These are phyloP conservation scores for Rhinolophus ferrumequinum DNA, from an alignment of 2,113 vertebrate genomes.

Conservation along the genomic window DNA sequence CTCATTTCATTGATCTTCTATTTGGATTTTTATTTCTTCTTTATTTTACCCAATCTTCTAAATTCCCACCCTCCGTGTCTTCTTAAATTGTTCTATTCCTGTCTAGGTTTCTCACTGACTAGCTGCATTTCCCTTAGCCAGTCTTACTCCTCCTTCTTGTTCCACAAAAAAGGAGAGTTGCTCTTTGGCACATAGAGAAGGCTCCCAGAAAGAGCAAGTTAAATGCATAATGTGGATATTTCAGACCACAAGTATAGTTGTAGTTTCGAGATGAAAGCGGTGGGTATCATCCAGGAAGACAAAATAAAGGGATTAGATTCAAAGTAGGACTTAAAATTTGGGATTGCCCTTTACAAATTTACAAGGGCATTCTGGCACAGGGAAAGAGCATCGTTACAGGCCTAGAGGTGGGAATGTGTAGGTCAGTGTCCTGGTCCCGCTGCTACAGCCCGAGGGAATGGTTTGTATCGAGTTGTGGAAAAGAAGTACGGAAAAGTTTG, in stretches of 20 bases:
- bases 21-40: not conserved
- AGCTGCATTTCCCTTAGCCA: not conserved
- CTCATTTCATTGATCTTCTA: not conserved
- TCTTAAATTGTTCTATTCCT: not conserved
- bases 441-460: not conserved
- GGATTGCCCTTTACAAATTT: not conserved
- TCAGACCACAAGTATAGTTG: not conserved
- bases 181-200: not conserved
- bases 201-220: not conserved
- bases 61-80: not conserved
- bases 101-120: not conserved
- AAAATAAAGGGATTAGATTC: not conserved
- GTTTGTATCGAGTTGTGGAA: not conserved
- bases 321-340: not conserved
- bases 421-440: no score
- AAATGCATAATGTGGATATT: not conserved
- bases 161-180: not conserved
- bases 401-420: not conserved
- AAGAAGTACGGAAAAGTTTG: not conserved
- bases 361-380: not conserved
- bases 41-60: not conserved
- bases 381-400: not conserved
- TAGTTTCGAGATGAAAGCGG: not conserved
- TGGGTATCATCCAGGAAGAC: not conserved
- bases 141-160: not conserved